These are phyloP conservation scores for Erpornis zantholeuca DNA, from an alignment of 2,113 vertebrate genomes.

Conservation along the genomic window DNA sequence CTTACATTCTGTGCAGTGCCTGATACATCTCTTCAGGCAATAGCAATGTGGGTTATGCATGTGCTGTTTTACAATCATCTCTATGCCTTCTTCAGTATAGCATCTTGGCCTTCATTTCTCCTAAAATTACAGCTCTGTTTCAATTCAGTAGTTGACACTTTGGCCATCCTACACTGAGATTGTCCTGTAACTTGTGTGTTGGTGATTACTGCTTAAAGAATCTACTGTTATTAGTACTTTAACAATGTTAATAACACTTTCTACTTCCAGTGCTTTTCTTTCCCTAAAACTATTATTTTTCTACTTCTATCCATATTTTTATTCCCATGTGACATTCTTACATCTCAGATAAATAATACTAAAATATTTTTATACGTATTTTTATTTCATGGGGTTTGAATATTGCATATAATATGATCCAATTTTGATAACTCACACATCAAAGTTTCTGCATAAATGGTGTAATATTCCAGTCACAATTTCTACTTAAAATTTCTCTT, in stretches of 20 bases:
- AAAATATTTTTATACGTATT: not conserved
- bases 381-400: not conserved
- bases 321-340: not conserved
- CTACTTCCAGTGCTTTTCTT: not conserved
- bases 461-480: not conserved
- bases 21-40: not conserved
- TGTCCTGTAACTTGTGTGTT: not conserved
- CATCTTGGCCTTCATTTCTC: not conserved
- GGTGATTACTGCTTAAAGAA: not conserved
- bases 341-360: not conserved
- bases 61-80: not conserved
- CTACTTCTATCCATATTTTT: not conserved
- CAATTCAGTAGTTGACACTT: not conserved
- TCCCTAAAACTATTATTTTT: not conserved
- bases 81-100: not conserved
- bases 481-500: not conserved
- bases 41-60: accelerated
- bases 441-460: not conserved
- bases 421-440: not conserved
- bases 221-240: not conserved
- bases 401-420: not conserved
- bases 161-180: not conserved
- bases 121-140: not conserved
- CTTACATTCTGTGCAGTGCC: not conserved
- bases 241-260: not conserved